Conservation (phyloP, 2,888 invertebrate species). For the Temnothorax rugatulus region DNA sequence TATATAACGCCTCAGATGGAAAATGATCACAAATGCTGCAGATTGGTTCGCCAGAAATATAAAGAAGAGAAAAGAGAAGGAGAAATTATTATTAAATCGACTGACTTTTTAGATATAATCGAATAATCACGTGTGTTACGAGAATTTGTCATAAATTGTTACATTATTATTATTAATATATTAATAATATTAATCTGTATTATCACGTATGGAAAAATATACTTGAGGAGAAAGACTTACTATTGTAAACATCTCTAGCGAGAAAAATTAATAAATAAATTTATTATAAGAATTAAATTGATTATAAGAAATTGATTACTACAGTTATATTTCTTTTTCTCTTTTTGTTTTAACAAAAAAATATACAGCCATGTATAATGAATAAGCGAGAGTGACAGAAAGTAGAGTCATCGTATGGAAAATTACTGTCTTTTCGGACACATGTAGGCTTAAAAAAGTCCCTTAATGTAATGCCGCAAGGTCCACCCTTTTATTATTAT, state of each 20-base stretch:
- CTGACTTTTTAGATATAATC: not conserved
- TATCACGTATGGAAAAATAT: not conserved
- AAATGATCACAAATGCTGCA: not conserved
- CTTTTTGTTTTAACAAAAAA: not conserved
- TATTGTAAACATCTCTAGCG: not conserved
- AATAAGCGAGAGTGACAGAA: not conserved
- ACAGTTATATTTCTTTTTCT: not conserved
- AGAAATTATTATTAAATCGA: not conserved
- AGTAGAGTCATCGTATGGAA: not conserved
- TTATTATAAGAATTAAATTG: not conserved
- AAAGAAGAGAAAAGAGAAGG: not conserved
- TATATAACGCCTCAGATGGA: not conserved
- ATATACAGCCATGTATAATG: not conserved
- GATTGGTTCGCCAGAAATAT: not conserved
- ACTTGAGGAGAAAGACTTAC: not conserved
- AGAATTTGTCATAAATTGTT: not conserved
- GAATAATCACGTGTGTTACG: not conserved
- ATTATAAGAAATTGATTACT: not conserved
- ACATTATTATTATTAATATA: not conserved
- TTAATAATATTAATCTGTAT: slow-evolving; percentile 25
- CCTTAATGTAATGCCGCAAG: not conserved
- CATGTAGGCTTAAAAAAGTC: not conserved
- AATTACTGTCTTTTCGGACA: not conserved
- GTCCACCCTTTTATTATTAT: not conserved
- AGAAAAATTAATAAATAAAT: slow-evolving; percentile 1